Evolutionary conservation across 2,113 vertebrate genomes (phyloP).

Genomic region (Alaudala cheleensis): DNA sequence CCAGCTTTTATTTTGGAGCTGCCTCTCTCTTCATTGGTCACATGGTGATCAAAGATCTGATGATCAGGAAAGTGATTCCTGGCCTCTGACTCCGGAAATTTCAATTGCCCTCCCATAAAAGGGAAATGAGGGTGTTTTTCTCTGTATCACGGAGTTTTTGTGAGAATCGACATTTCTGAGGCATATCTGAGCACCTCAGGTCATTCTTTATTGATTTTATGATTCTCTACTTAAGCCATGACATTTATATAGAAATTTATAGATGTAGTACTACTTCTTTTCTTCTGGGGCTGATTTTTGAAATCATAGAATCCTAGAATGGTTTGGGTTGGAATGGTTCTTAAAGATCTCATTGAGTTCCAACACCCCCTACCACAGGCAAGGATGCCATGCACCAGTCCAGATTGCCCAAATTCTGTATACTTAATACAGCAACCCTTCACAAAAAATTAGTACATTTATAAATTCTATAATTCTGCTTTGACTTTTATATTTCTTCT

Average conservation of each 20-base stretch:
- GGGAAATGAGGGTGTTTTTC: not conserved
- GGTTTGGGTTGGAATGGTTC: not conserved
- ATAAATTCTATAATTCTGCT: not conserved
- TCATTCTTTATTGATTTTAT: not conserved
- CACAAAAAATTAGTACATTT: not conserved
- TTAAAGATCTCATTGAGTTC: not conserved
- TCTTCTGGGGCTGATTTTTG: not conserved
- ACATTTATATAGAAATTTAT: slow-evolving; percentile 24
- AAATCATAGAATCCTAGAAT: not conserved
- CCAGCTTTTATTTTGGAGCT: not conserved
- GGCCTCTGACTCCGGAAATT: not conserved
- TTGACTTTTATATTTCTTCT: not conserved
- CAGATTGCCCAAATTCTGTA: not conserved
- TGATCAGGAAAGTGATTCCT: not conserved
- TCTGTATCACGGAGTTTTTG: not conserved
- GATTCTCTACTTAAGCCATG: not conserved
- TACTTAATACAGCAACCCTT: not conserved
- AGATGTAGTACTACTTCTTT: not conserved
- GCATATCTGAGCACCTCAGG: not conserved
- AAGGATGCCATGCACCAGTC: not conserved
- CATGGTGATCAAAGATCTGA: not conserved
- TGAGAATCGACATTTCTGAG: not conserved
- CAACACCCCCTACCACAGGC: not conserved
- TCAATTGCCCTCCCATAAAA: not conserved
- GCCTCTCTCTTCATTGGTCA: not conserved